Evolutionary conservation across 2,113 vertebrate species (phyloP).

Genomic region (Ophiodon elongatus): DNA sequence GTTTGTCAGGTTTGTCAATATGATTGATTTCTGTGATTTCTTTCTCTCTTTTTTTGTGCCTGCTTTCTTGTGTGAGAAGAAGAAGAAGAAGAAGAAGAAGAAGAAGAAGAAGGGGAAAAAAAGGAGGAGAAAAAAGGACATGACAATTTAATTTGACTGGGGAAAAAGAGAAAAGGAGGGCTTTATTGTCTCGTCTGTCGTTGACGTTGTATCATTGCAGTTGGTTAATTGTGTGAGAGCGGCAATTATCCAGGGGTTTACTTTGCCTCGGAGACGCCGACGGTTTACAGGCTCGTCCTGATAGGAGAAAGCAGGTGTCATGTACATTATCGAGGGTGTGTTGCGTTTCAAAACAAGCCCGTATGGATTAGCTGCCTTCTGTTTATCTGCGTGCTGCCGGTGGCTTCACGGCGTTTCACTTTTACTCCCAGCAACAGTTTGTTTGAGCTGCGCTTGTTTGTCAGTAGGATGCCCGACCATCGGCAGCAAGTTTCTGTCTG

Average conservation of each 20-base stretch:
- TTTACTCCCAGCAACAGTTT: constrained; percentile 27
- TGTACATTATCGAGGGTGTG: neutral
- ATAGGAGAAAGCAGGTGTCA: constrained; percentile 26
- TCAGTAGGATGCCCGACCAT: neutral
- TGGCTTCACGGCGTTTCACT: constrained; percentile 1
- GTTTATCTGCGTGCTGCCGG: constrained; percentile 12
- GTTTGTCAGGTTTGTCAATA: constrained; percentile 97
- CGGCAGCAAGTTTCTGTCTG: constrained; percentile 11
- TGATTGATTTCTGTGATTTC: constrained; percentile 89
- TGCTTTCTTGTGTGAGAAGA: constrained; percentile 74
- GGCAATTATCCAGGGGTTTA: constrained; percentile 33
- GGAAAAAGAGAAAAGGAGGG: constrained; percentile 57
- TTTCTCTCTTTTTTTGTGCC: constrained; percentile 27
- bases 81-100: too few relatives aligned
- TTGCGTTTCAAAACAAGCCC: constrained; percentile 18
- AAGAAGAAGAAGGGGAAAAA: neutral
- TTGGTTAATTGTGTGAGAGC: constrained; percentile 68
- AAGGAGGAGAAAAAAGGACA: constrained; percentile 66
- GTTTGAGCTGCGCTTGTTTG: constrained; percentile 18
- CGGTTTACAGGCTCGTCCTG: constrained; percentile 31
- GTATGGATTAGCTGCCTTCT: neutral
- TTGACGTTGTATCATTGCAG: constrained; percentile 71
- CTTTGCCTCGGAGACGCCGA: constrained; percentile 37
- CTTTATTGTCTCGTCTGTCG: constrained; percentile 62
- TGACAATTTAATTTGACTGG: constrained; percentile 84